Percentiles rank a stretch among this genome's conserved stretches.
Conservation (phyloP, 2,113 vertebrate species). For the Montifringilla adamsi region DNA sequence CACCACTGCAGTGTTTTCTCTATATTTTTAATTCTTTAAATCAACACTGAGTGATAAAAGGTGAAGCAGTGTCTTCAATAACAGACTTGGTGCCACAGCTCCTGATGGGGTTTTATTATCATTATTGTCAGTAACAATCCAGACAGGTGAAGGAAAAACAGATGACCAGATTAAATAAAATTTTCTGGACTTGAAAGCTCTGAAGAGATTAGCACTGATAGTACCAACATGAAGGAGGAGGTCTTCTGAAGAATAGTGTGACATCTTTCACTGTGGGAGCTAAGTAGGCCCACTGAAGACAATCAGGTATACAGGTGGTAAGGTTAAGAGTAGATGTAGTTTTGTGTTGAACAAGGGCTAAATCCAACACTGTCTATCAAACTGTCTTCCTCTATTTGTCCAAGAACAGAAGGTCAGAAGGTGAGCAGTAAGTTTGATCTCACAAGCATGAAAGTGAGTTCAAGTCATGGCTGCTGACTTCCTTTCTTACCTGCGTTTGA, state of each 20-base stretch:
- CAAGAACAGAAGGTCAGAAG: neutral
- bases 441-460: neutral
- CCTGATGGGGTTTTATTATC: neutral
- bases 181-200: neutral
- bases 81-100: neutral
- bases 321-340: neutral
- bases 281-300: neutral
- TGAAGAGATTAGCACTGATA: neutral
- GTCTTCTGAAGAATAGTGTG: neutral
- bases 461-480: neutral
- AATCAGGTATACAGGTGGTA: neutral
- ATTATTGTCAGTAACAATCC: neutral
- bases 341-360: neutral
- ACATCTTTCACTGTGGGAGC: neutral
- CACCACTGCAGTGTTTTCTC: neutral
- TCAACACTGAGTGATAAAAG: neutral
- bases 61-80: neutral
- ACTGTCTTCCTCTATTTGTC: neutral
- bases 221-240: neutral
- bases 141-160: neutral
- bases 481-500: neutral
- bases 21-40: neutral
- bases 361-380: neutral
- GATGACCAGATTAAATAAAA: neutral
- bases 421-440: neutral